Conservation (phyloP, 2,797 vertebrate genomes). For the Sebastes alutus region DNA sequence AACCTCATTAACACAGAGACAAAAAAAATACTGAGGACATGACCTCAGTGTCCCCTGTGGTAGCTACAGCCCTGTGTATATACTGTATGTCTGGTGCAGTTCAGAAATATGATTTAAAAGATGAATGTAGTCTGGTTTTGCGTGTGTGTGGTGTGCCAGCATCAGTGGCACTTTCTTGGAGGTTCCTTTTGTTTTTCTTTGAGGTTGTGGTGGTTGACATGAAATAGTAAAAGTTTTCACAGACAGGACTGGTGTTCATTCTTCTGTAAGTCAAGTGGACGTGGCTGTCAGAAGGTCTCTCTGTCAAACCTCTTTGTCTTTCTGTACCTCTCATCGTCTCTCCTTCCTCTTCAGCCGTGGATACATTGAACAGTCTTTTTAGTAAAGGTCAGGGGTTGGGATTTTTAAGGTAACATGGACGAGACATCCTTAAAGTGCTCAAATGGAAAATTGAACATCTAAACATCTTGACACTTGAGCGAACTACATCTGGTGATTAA, state of each 20-base stretch:
- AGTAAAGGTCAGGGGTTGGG: conserved; percentile 11
- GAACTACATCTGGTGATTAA: not conserved
- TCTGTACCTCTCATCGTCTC: not conserved
- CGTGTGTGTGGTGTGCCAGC: not conserved
- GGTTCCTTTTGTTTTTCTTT: not conserved
- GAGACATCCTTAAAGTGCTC: not conserved
- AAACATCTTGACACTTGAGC: not conserved
- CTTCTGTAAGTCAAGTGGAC: conserved; percentile 20
- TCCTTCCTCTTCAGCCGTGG: not conserved
- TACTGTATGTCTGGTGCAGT: not conserved
- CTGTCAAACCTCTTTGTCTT: conserved; percentile 18
- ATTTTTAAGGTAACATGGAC: not conserved
- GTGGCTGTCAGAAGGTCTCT: conserved; percentile 47
- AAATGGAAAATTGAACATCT: not conserved
- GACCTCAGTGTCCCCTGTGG: not conserved
- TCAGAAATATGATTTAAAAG: not conserved
- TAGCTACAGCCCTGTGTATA: not conserved
- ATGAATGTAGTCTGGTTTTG: not conserved
- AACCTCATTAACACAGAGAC: not conserved
- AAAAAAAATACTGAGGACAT: not conserved
- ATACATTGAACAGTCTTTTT: not conserved
- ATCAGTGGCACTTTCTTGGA: not conserved
- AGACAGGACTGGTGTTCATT: not conserved
- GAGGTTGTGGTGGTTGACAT: not conserved
- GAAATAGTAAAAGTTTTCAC: not conserved